Evolutionary conservation across 2,888 invertebrate genomes (phyloP), one percentile per base, ranked within the genome.

Genomic region (Epinotia ramella): DNA sequence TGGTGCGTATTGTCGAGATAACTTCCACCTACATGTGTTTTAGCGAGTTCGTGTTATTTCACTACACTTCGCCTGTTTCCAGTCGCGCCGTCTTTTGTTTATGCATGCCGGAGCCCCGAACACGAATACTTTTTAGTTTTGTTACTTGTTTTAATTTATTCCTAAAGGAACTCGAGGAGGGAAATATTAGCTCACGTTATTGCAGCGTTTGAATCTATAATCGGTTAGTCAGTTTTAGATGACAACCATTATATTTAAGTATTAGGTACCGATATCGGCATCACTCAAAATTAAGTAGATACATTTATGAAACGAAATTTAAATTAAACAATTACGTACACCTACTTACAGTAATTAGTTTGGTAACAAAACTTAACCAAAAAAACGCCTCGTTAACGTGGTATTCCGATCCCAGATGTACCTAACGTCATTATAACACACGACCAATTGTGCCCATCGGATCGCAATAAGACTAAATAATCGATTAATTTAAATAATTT

Each of bases 381-480:
- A 69, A 69, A 60, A 46, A 46, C 16, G 1, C 33, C 33, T 40
- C 13, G 40, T 46, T 60, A 60, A 59, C 16, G 3, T 5, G 20
- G 20, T 46, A 46, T 60, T 60, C 16, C 16, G 56, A 69, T 59
- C 46, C 60, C 69, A 46, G 24, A 57, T 20, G 46, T 46, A 88
- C 86, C 86, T 85, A 87, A 88, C 87, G 88, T 88, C 87, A 88
- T 89, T 88, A 89, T 82, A 84, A 83, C 84, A 81, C 80, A 82
- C 73, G 68, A 79, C 81, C 70, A 75, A 70, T 70, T 66, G 65
- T 64, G 46, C 69, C 57, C 62, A 68, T 33, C 70, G 62, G 33
- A 73, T 65, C 60, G 66, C 56, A 63, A 74, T 64, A 70, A 70
- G 64, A 70, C 70, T 65, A 74, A 74, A 68, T 73, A 69, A 72